Conservation (phyloP, 2,113 vertebrate genomes). For the Chaetura pelagica region DNA sequence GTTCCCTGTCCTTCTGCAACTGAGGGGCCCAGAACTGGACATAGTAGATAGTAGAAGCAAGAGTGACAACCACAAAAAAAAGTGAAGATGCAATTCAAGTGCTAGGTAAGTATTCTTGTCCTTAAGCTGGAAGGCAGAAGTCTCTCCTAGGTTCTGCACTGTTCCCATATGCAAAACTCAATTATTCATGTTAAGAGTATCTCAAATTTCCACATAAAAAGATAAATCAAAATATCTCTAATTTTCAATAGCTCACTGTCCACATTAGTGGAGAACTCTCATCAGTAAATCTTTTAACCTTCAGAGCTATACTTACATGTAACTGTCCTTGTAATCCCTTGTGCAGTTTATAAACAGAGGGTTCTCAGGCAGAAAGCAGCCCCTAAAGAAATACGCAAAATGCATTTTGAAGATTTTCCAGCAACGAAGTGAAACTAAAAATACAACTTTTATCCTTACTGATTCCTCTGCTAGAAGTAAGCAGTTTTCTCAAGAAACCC, state of each 20-base stretch:
- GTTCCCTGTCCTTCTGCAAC: no score
- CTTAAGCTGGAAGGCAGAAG: not conserved
- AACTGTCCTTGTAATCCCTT: not conserved
- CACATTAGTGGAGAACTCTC: not conserved
- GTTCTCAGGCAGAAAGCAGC: constrained; percentile 78
- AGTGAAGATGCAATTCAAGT: not conserved
- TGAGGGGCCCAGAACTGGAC: no score
- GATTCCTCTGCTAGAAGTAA: not conserved
- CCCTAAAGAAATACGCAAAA: constrained; percentile 55
- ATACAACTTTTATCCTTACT: not conserved
- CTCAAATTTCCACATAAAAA: not conserved
- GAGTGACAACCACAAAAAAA: not conserved
- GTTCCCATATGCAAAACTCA: not conserved
- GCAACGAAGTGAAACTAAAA: not conserved
- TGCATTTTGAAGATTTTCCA: not conserved
- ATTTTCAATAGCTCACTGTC: not conserved
- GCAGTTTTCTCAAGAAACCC: not conserved
- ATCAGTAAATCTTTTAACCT: not conserved
- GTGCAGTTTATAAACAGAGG: constrained; percentile 80
- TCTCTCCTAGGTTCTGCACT: not conserved
- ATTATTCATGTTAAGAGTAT: not conserved
- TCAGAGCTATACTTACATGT: constrained; percentile 54
- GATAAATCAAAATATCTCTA: not conserved
- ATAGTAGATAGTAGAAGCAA: no score
- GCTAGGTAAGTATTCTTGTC: not conserved